phyloP scores from a whole-genome alignment of 2,888 invertebrate species.

The Xanthorhoe designata region DNA sequence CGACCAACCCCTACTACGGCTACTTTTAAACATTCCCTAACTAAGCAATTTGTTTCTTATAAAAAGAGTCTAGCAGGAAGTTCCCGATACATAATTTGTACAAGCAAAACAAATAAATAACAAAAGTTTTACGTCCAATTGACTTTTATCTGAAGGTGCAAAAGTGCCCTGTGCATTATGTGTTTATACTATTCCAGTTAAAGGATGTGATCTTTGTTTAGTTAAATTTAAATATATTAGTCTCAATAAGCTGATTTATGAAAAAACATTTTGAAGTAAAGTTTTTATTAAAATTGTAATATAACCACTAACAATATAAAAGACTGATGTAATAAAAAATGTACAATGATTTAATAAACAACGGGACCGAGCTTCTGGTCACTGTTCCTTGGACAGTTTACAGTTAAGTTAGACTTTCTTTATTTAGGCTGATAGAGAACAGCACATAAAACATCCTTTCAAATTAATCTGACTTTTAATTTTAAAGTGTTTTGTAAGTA shows the following conservation, averaged over 20 bases:
- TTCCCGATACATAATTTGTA: conserved; percentile 55
- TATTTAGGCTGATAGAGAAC: too few species aligned
- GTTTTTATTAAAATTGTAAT: too few species aligned
- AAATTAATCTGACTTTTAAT: too few species aligned
- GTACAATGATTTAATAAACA: too few species aligned
- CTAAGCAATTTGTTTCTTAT: conserved; percentile 44
- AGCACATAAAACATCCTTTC: too few species aligned
- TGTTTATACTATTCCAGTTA: not conserved
- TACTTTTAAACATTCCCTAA: conserved; percentile 42
- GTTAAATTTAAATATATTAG: not conserved
- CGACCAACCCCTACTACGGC: conserved; percentile 20
- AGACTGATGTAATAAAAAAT: too few species aligned
- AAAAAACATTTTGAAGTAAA: too few species aligned
- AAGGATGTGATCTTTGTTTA: not conserved
- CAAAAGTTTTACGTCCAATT: conserved; percentile 54
- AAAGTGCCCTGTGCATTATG: conserved; percentile 41
- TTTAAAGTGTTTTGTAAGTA: not conserved
- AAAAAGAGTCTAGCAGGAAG: conserved; percentile 46
- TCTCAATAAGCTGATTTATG: not conserved
- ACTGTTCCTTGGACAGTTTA: too few species aligned
- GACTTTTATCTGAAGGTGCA: conserved; percentile 50
- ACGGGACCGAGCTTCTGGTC: too few species aligned
- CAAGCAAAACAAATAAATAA: conserved; percentile 74
- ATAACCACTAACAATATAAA: too few species aligned
- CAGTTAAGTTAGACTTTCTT: too few species aligned